Conservation (phyloP, 2,888 invertebrate species). For the Lottia gigantea region DNA sequence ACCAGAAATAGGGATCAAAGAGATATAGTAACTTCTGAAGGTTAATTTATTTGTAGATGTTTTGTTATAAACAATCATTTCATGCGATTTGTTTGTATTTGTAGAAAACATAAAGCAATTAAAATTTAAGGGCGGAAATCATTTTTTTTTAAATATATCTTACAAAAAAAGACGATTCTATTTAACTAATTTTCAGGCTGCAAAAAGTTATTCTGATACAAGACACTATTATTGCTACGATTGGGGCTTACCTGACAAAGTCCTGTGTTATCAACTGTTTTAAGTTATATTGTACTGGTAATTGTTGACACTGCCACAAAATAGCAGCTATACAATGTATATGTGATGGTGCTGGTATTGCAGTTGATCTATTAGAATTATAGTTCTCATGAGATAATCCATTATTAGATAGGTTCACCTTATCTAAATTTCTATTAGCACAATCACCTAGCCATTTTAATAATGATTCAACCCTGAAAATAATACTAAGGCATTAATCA, state of each 20-base stretch:
- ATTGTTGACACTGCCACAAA: conserved; percentile 74
- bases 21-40: too few relatives aligned
- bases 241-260: conserved; percentile 75
- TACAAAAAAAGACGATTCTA: too few relatives aligned
- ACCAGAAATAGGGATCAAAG: too few relatives aligned
- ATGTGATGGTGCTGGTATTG: conserved; percentile 62
- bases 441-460: conserved; percentile 80
- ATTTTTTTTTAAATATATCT: not conserved
- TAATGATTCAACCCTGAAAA: conserved; percentile 68
- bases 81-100: too few relatives aligned
- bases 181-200: too few relatives aligned
- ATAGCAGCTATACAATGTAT: conserved; percentile 84
- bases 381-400: not conserved
- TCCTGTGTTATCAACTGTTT: conserved; percentile 79
- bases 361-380: conserved; percentile 17
- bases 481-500: not conserved
- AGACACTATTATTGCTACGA: not conserved
- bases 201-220: too few relatives aligned
- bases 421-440: conserved; percentile 65
- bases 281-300: conserved; percentile 71
- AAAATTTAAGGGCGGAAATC: not conserved
- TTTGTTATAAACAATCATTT: too few relatives aligned
- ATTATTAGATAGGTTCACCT: conserved; percentile 34
- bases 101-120: not conserved
- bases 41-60: too few relatives aligned